Conservation (phyloP, 2,113 vertebrate genomes). For the Neomonachus schauinslandi region DNA sequence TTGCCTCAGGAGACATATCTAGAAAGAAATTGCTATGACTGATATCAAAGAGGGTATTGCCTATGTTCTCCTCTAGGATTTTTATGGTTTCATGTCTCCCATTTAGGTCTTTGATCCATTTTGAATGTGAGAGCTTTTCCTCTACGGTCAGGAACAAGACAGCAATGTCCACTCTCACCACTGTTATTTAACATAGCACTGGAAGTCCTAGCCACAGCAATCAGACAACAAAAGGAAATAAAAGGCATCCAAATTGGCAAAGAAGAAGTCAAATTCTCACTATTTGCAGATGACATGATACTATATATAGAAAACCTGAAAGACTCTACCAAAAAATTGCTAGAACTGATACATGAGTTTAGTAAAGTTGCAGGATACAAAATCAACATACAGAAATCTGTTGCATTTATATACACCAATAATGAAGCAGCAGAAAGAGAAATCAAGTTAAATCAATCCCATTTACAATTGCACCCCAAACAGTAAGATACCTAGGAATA, state of each 20-base stretch:
- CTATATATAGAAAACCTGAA: background rate
- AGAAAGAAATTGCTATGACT: background rate
- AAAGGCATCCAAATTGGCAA: background rate
- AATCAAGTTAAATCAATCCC: background rate
- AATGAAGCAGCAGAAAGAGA: background rate
- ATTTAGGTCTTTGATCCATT: background rate
- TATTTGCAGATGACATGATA: background rate
- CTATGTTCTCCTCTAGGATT: background rate
- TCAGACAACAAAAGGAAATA: background rate
- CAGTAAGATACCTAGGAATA: background rate
- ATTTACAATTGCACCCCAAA: background rate
- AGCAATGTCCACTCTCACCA: background rate
- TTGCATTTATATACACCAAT: background rate
- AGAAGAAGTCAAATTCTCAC: background rate
- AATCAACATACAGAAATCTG: background rate
- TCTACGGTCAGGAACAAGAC: background rate
- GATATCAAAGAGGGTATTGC: background rate
- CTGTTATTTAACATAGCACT: background rate
- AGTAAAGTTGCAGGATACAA: background rate
- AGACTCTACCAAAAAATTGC: background rate
- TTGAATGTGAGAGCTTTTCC: background rate
- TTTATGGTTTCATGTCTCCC: background rate
- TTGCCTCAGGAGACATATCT: background rate
- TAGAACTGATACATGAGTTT: background rate
- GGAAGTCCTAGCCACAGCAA: background rate